Conservation (phyloP, 2,888 invertebrate species). For the Linnaemya tessellans region DNA sequence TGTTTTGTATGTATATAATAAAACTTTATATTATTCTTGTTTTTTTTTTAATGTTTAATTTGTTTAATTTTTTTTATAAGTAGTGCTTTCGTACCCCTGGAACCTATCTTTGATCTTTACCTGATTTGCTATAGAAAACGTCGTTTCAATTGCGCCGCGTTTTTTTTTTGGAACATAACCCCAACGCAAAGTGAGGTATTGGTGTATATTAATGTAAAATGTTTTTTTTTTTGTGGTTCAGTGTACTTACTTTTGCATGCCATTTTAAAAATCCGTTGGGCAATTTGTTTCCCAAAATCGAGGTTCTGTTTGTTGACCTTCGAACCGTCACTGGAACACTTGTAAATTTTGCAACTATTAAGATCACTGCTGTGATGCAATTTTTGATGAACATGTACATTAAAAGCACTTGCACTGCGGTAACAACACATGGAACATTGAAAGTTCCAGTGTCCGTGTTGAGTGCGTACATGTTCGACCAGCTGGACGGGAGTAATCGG, state of each 20-base stretch:
- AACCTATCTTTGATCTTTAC: no score
- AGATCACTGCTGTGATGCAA: conserved; percentile 38
- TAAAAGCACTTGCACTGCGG: conserved; percentile 70
- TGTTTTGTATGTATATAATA: no score
- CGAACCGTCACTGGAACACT: conserved; percentile 36
- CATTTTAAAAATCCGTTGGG: conserved; percentile 52
- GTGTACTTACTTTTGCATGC: conserved; percentile 40
- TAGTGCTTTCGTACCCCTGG: no score
- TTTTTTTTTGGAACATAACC: no score
- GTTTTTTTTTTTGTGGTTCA: no score
- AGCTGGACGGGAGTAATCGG: conserved; percentile 34
- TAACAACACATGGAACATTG: conserved; percentile 74
- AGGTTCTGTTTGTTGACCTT: not conserved
- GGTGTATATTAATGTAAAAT: no score
- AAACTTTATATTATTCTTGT: no score
- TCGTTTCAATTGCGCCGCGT: no score
- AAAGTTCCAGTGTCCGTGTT: conserved; percentile 68
- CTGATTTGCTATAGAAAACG: no score
- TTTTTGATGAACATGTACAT: conserved; percentile 69
- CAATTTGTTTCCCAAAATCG: conserved; percentile 49
- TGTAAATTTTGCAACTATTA: conserved; percentile 54
- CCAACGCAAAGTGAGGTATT: no score
- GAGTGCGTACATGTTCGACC: conserved; percentile 60
- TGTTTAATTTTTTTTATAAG: no score
- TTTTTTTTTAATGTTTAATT: no score